These are phyloP conservation scores for Sitobion miscanthi DNA, from an alignment of 1,140 invertebrate species.

Conservation along the genomic window DNA sequence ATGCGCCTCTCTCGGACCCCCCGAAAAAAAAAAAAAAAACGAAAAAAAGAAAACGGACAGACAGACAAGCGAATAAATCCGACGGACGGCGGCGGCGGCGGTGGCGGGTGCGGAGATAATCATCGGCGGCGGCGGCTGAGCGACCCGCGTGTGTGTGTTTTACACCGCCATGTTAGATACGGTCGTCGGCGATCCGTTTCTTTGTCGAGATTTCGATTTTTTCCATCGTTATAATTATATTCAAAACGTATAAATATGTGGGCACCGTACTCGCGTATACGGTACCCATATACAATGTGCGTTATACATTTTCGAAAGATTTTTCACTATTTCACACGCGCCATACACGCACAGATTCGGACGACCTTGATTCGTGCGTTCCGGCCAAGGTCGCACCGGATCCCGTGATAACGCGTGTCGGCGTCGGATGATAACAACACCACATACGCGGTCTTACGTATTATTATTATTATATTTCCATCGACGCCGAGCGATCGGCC, in stretches of 20 bases:
- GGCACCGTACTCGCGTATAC: neutral
- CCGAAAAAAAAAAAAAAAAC: neutral
- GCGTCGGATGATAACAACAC: neutral
- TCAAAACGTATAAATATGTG: neutral
- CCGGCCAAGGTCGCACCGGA: neutral
- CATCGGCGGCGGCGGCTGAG: slow-evolving; percentile 2
- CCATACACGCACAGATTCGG: neutral
- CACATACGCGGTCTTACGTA: neutral
- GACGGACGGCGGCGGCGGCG: neutral
- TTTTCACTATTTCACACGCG: slow-evolving; percentile 3
- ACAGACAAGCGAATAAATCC: slow-evolving; percentile 54
- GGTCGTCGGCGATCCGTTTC: slow-evolving; percentile 45
- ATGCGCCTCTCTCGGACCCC: slow-evolving; percentile 34
- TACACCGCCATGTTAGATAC: slow-evolving; percentile 34
- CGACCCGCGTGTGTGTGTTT: slow-evolving; percentile 5
- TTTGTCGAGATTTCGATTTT: slow-evolving; percentile 34
- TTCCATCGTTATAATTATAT: neutral
- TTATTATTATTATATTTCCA: neutral
- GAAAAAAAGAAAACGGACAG: slow-evolving; percentile 3
- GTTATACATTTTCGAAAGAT: neutral
- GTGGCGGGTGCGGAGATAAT: slow-evolving; percentile 38
- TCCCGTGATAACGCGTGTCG: slow-evolving; percentile 3
- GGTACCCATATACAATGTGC: neutral
- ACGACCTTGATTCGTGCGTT: slow-evolving; percentile 7
- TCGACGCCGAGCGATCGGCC: neutral